Evolutionary conservation across 2,797 vertebrate species (phyloP).

Genomic region (Halcyon badia): DNA sequence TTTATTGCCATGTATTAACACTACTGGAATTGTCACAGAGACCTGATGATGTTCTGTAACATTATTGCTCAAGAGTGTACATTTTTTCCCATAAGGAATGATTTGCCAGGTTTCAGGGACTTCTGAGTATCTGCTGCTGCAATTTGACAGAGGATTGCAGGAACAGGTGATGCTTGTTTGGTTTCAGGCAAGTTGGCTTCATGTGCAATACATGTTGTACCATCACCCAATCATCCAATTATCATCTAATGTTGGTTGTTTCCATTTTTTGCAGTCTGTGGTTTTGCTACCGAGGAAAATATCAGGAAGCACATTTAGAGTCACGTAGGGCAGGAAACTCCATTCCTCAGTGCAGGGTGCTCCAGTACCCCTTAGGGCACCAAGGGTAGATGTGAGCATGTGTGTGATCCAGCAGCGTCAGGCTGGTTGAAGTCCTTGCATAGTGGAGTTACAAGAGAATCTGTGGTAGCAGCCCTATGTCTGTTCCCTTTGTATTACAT

Average conservation of each 20-base stretch:
- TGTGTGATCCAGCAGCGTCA: background rate
- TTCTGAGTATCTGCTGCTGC: background rate
- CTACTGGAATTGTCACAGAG: background rate
- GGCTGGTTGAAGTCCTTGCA: background rate
- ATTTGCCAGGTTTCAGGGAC: background rate
- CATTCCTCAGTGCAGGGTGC: background rate
- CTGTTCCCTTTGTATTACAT: background rate
- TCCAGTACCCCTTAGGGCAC: background rate
- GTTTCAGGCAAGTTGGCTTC: background rate
- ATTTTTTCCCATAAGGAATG: background rate
- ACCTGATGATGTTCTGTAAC: background rate
- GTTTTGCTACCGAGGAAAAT: background rate
- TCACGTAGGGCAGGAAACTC: background rate
- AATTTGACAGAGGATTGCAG: background rate
- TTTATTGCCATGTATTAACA: background rate
- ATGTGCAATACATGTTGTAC: background rate
- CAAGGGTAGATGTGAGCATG: background rate
- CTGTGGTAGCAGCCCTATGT: background rate
- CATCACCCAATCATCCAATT: background rate
- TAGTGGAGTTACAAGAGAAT: background rate
- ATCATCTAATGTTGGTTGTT: background rate
- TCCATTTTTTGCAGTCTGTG: background rate
- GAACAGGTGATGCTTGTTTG: background rate
- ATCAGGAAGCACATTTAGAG: background rate
- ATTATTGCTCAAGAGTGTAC: background rate